Evolutionary conservation across 2,888 invertebrate species (phyloP).

Genomic region (Lasius platythorax): DNA sequence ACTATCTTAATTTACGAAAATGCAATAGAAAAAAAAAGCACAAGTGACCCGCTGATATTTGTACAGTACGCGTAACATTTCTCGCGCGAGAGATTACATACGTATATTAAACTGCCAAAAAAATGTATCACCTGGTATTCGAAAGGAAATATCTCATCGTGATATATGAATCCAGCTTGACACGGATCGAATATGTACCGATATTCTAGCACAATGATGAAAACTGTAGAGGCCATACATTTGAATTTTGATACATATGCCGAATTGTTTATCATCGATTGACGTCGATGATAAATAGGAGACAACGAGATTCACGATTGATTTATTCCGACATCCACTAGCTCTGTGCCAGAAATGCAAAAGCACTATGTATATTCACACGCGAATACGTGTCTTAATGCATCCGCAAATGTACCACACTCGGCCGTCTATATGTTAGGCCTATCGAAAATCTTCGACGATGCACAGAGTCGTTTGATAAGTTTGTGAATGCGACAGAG

Average conservation of each 20-base stretch:
- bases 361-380: constrained; percentile 56
- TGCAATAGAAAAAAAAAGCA: constrained; percentile 2
- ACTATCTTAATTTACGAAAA: constrained; percentile 33
- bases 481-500: background rate
- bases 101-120: constrained; percentile 11
- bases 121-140: constrained; percentile 7
- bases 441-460: background rate
- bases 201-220: background rate
- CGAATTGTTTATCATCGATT: constrained; percentile 7
- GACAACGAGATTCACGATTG: constrained; percentile 30
- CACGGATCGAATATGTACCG: background rate
- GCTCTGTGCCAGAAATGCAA: constrained; percentile 60
- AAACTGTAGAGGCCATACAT: background rate
- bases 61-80: background rate
- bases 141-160: constrained; percentile 8
- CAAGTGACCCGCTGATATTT: background rate
- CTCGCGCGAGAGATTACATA: background rate
- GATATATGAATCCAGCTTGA: constrained; percentile 13
- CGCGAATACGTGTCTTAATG: constrained; percentile 35
- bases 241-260: constrained; percentile 4
- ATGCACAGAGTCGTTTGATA: background rate
- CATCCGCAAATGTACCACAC: constrained; percentile 31
- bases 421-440: background rate
- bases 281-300: constrained; percentile 36
- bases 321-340: constrained; percentile 63